These are phyloP conservation scores for Cinara cedri DNA, from an alignment of 2,888 invertebrate genomes.

Conservation along the genomic window DNA sequence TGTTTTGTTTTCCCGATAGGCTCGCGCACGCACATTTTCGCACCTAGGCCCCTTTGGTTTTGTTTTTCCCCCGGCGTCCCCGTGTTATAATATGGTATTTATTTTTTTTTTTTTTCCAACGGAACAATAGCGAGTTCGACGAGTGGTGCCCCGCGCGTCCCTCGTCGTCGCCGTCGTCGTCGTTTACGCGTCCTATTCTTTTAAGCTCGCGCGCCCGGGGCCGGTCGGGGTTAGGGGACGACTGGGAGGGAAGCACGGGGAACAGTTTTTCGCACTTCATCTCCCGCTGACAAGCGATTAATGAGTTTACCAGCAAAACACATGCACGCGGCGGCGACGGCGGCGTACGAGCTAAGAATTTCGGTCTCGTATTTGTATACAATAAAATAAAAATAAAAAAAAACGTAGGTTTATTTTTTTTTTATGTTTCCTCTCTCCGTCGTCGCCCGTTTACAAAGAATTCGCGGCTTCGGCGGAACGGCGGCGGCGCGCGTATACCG, in stretches of 20 bases:
- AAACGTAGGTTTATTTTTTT: constrained; percentile 9
- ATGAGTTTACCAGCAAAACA: constrained; percentile 51
- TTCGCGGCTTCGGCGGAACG: constrained; percentile 12
- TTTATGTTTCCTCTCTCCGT: background rate
- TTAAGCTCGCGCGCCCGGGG: background rate
- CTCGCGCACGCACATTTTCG: constrained; percentile 39
- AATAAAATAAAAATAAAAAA: constrained; percentile 31
- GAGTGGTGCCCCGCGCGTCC: constrained; percentile 50
- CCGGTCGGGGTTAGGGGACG: no score
- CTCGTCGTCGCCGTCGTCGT: constrained; percentile 48
- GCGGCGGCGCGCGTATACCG: background rate
- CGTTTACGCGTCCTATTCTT: constrained; percentile 46
- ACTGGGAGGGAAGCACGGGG: constrained; percentile 42
- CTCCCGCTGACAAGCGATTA: constrained; percentile 55
- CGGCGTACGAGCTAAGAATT: constrained; percentile 38
- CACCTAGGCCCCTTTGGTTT: constrained; percentile 47
- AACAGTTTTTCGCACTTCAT: constrained; percentile 51
- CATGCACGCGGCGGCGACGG: constrained; percentile 26
- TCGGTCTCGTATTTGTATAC: constrained; percentile 26
- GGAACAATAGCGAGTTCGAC: constrained; percentile 50
- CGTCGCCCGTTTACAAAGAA: constrained; percentile 18
- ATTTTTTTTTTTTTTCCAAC: background rate
- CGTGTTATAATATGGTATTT: background rate
- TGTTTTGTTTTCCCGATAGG: no score
- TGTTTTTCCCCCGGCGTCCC: constrained; percentile 19